Evolutionary conservation across 2,797 vertebrate genomes (phyloP).

Genomic region (Sebastes taczanowskii): DNA sequence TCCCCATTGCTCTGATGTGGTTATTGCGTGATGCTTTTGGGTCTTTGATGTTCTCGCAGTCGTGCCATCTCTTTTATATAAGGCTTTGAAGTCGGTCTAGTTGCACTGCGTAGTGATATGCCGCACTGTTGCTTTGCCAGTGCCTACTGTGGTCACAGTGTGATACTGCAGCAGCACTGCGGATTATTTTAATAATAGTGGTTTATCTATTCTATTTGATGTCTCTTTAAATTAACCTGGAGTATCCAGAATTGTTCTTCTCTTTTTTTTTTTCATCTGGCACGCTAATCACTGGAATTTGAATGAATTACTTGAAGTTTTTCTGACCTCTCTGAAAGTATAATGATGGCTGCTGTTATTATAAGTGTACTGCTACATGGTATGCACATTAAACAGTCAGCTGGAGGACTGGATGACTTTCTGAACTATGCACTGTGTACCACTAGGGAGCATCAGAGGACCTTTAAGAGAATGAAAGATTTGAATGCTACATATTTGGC

Average conservation of each 20-base stretch:
- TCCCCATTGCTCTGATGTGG: constrained; percentile 60
- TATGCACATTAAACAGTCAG: constrained; percentile 9
- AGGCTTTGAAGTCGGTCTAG: constrained; percentile 72
- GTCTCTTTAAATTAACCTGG: constrained; percentile 57
- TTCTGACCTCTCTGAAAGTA: constrained; percentile 11
- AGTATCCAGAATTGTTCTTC: constrained; percentile 18
- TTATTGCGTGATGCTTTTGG: constrained; percentile 66
- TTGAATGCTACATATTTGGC: constrained; percentile 33
- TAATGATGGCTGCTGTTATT: not conserved
- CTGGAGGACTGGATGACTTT: constrained; percentile 42
- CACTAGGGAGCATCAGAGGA: constrained; percentile 78
- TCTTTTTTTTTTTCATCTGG: not conserved
- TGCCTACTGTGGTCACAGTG: constrained; percentile 61
- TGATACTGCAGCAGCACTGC: constrained; percentile 55
- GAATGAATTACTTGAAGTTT: constrained; percentile 16
- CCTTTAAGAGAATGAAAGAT: constrained; percentile 50
- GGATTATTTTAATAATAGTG: constrained; percentile 41
- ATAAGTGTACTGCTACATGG: not conserved
- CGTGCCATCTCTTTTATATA: constrained; percentile 64
- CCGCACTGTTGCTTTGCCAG: constrained; percentile 46
- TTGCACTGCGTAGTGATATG: constrained; percentile 45
- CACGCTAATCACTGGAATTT: constrained; percentile 1
- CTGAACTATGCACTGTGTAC: constrained; percentile 64
- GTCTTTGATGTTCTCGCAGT: constrained; percentile 75
- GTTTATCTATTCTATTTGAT: constrained; percentile 71